Evolutionary conservation across 2,113 vertebrate species (phyloP).

Genomic region (Peromyscus maniculatus): DNA sequence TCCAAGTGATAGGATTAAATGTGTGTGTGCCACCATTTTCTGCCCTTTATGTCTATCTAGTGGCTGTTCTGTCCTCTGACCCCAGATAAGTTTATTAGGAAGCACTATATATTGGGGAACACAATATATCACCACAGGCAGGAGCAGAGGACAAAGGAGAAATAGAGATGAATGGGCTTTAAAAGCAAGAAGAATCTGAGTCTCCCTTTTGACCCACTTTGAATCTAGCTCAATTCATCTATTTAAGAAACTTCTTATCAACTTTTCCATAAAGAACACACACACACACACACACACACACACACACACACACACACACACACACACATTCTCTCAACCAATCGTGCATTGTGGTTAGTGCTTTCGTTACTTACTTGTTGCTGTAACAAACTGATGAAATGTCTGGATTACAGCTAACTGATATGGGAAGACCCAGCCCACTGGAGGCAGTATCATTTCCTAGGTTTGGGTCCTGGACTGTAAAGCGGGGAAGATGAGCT

Average conservation of each 20-base stretch:
- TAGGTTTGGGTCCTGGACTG: not conserved
- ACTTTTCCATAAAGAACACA: not conserved
- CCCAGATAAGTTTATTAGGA: too few species aligned
- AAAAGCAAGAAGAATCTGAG: not conserved
- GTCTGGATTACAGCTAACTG: not conserved
- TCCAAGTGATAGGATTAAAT: too few species aligned
- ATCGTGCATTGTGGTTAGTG: not conserved
- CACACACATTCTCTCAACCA: not conserved
- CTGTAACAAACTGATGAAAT: not conserved
- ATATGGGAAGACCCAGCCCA: not conserved
- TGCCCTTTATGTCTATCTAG: too few species aligned
- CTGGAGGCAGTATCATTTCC: not conserved
- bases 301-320: too few species aligned
- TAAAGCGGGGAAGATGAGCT: not conserved
- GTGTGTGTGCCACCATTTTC: too few species aligned
- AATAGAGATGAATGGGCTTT: not conserved
- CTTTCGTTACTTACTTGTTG: not conserved
- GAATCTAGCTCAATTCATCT: slow-evolving; percentile 9
- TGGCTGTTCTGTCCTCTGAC: too few species aligned
- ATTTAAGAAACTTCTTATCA: not conserved
- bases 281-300: too few species aligned
- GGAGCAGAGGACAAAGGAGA: not conserved
- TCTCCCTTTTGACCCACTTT: not conserved
- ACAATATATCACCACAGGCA: too few species aligned
- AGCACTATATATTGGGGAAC: too few species aligned